Evolutionary conservation across 2,797 vertebrate species (phyloP), one percentile per base, ranked within the genome.

Genomic region (Centroberyx gerrardi): DNA sequence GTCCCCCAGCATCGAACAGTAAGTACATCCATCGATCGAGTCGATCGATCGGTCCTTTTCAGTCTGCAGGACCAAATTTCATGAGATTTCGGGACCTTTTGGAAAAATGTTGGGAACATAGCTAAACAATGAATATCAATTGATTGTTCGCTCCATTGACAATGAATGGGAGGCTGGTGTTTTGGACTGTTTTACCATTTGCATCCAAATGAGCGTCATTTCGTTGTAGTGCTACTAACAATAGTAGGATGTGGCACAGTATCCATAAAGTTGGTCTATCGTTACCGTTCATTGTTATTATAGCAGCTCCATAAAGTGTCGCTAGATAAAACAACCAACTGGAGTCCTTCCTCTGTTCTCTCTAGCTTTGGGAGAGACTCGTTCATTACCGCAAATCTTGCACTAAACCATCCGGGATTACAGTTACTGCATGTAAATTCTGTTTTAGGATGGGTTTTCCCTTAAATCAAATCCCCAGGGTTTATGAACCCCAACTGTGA

Each of bases 1-100:
- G 62, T 99, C 98, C 56, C 98, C 98, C 0, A 97, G 98, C 87
- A 98, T 99, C 62, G 98, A 99, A 90, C 97, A 99, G 98, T 99
- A 93, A 99, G 98, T 90, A 18, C 22, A 68, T 49, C 27, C 13
- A 5, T 36, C 17, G 28, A 49, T 4, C 28, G 12, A 27, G 14
- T 51, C 28, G 14, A 51, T 8, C 46, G 5, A 13, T n/a, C 5
- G 15, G 5, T 0, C 1, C 15, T 6, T 3, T 17, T 4, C 4
- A 7, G 14, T 49, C 14, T 53, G 22, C 22, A 1, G 22, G 22
- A 22, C 22, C 22, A 22, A 22, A 22, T 22, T 22, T 33, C 31
- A 6, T 33, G 31, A 33, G 33, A 33, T 33, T 33, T 7, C 0
- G 33, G 33, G 33, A 1, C 7, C 33, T 33, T 4, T 5, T 4